phyloP scores from a whole-genome alignment of 2,888 invertebrate genomes.

The Ctena decussata region DNA sequence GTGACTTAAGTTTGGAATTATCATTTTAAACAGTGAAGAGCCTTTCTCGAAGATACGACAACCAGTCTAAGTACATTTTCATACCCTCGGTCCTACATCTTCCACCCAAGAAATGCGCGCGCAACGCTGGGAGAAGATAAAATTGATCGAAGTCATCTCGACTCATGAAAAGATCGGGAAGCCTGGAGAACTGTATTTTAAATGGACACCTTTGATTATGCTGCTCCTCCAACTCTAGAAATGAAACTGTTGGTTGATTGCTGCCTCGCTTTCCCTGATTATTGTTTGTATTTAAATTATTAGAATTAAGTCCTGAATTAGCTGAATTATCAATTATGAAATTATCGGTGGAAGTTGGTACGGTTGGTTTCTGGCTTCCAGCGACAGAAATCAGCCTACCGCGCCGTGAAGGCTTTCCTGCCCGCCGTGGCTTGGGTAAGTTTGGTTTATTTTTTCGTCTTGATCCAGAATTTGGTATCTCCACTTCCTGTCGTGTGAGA shows the following conservation, averaged over 20 bases:
- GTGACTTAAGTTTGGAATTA: too few relatives aligned
- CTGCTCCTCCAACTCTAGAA: neutral
- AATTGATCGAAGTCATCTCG: slow-evolving; percentile 40
- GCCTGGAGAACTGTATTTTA: neutral
- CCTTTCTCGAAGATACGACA: slow-evolving; percentile 38
- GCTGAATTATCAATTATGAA: neutral
- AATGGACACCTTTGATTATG: neutral
- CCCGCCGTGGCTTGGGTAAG: neutral
- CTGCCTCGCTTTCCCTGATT: neutral
- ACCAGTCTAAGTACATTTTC: slow-evolving; percentile 49
- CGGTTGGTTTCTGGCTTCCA: neutral
- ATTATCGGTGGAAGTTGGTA: neutral
- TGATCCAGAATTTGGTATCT: neutral
- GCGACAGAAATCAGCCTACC: too few relatives aligned
- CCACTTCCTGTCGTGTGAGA: neutral
- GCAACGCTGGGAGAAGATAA: slow-evolving; percentile 46
- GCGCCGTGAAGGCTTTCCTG: neutral
- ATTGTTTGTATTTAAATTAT: neutral
- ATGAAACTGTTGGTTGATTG: neutral
- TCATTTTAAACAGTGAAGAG: slow-evolving; percentile 27
- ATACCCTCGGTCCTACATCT: slow-evolving; percentile 35
- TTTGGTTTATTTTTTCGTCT: neutral
- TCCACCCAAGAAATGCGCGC: slow-evolving; percentile 34
- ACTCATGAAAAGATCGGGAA: neutral
- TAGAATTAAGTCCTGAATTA: neutral